Conservation (phyloP, 1,140 invertebrate species). For the Drosophila auraria region DNA sequence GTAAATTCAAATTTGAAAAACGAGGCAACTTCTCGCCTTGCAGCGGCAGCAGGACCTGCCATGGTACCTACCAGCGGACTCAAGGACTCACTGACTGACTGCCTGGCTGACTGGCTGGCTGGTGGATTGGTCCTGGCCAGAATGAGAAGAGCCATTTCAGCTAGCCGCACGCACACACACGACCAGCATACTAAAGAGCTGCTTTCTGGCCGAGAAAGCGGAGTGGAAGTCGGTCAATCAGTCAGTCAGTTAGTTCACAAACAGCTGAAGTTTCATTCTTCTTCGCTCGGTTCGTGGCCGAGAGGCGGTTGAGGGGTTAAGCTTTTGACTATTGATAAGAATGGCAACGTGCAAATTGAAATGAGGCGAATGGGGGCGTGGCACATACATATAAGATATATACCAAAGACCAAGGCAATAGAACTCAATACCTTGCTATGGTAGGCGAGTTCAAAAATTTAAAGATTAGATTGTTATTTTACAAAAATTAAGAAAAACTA, state of each 20-base stretch:
- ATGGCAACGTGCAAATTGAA: constrained; percentile 55
- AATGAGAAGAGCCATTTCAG: constrained; percentile 18
- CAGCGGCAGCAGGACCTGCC: neutral
- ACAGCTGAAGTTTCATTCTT: constrained; percentile 58
- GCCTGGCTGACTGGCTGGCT: neutral
- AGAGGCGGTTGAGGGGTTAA: neutral
- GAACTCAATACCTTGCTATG: too few species aligned
- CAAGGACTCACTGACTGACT: neutral
- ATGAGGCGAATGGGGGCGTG: constrained; percentile 37
- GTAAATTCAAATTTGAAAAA: constrained; percentile 69
- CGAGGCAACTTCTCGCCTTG: constrained; percentile 53
- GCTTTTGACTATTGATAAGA: constrained; percentile 56
- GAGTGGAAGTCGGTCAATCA: constrained; percentile 60
- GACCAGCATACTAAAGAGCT: constrained; percentile 59
- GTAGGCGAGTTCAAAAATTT: too few species aligned
- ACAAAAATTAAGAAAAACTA: too few species aligned
- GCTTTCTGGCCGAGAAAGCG: constrained; percentile 3
- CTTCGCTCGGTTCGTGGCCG: neutral
- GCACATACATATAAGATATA: neutral
- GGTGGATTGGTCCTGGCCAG: constrained; percentile 10
- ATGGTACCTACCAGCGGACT: constrained; percentile 9
- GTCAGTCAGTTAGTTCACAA: constrained; percentile 62
- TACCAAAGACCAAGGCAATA: neutral
- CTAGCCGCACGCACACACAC: constrained; percentile 37
- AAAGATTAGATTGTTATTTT: too few species aligned